Evolutionary conservation across 2,113 vertebrate genomes (phyloP), one percentile per base, ranked within the genome.

Genomic region (rat (Rattus norvegicus)): DNA sequence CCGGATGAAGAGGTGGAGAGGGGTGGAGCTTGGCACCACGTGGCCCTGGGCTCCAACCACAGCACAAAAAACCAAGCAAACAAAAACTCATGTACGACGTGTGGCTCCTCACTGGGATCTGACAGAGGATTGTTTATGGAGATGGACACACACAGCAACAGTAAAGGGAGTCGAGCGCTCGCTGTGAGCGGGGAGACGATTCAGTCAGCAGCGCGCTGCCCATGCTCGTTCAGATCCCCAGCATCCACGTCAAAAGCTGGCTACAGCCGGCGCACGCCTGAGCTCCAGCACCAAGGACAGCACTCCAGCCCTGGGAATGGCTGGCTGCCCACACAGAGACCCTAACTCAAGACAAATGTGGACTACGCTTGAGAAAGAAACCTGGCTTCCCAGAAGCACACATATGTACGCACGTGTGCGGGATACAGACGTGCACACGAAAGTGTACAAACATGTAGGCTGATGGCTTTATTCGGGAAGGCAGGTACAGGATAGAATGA

Each of bases 61-160:
- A 70, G 65, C 63, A 22, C 43, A 49, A 33, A 65, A 61, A 61
- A 10, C 20, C 43, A 65, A 11, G n/a, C 22, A 22, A 49, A 52
- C 28, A 24, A 52, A 33, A 36, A 52, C 12, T n/a, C 26, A 22
- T n/a, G 30, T 54, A 16, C 1, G 28, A 17, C 1, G 2, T 1
- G 0, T 8, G 56, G 5, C 4, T 52, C 65, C 2, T 43, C 65
- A 9, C 54, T 47, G 13, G 43, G 52, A 88, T 7, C 4, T n/a
- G 30, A 76, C 33, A 59, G 43, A 0, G 1, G 0, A 1, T 4
- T 19, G 19, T 52, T 52, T 47, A 69, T 5, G 33, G 19, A 59
- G 20, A 11, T 24, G 0, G 61, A 28, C 19, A 4, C 0, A 16
- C 0, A 14, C 0, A 56, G 49, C 30, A 70, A 54, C 1, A 7